Evolutionary conservation across 2,113 vertebrate species (phyloP), one percentile per base, ranked within the genome.

Genomic region (Thymallus thymallus): DNA sequence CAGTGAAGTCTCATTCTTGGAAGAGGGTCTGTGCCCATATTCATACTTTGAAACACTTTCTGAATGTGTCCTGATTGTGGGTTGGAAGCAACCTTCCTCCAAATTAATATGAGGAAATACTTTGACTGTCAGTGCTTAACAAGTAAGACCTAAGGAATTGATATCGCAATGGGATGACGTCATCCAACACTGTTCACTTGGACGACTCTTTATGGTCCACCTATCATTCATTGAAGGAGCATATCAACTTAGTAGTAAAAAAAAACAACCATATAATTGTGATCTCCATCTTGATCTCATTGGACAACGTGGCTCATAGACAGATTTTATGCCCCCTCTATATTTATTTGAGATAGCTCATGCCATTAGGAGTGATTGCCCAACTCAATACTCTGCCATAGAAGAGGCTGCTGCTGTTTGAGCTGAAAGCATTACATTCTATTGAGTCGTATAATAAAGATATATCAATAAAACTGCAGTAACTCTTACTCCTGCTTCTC

Each of bases 371-470:
- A 66, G 62, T 75, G 80, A 88, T 86, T 86, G 83, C 81, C 85
- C 81, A 82, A 86, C 77, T 88, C 82, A 77, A 9, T 41, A 41
- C 79, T 76, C 63, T 72, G 79, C 76, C 71, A 68, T 84, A 75
- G 76, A 80, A 87, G 65, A 72, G 79, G 77, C 76, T 88, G 66
- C n/a, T 13, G 6, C 76, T 86, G 80, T 84, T 82, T 69, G 68
- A 75, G 66, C 80, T 80, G 63, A 76, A 75, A 82, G 71, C 79
- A 85, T 84, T 91, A 88, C 68, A 91, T 88, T 87, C 80, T 71
- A 89, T 85, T 78, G 87, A 87, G 80, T 88, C 70, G 2, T 76
- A 76, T 90, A 89, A 92, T 91, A 91, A 92, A 84, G 78, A 74
- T 45, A 55, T 71, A 88, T 92, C 90, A 82, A 92, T 92, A 88